Conservation (phyloP, 2,797 vertebrate species). For the Rhynchotus rufescens region DNA sequence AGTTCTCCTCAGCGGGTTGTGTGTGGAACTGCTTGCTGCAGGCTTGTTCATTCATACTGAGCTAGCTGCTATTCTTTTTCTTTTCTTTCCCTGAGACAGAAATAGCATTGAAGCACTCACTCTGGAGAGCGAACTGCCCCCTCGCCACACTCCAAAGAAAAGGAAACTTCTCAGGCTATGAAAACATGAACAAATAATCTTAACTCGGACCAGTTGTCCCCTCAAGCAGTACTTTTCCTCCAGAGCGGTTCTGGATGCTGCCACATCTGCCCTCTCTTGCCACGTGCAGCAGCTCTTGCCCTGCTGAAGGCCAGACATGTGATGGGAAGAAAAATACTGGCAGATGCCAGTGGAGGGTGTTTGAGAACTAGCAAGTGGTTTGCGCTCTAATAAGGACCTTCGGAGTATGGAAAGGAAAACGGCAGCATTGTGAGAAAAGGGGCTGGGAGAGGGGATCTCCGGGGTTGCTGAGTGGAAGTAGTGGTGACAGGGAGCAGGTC, state of each 20-base stretch:
- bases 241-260: not conserved
- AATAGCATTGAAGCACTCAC: not conserved
- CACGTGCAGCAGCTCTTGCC: not conserved
- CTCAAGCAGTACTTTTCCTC: not conserved
- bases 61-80: not conserved
- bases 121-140: not conserved
- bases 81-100: not conserved
- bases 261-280: not conserved
- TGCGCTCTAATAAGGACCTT: not conserved
- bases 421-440: not conserved
- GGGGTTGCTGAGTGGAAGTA: not conserved
- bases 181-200: not conserved
- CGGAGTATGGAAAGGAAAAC: not conserved
- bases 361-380: not conserved
- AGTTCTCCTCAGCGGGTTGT: not conserved
- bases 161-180: not conserved
- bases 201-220: slow-evolving; percentile 5
- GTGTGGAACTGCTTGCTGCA: not conserved
- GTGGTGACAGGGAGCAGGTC: not conserved
- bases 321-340: not conserved
- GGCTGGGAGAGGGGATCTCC: not conserved
- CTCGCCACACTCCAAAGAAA: not conserved
- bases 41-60: not conserved
- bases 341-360: not conserved
- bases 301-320: not conserved